Evolutionary conservation across 2,888 invertebrate species (phyloP), one percentile per base, ranked within the genome.

Genomic region (Embidobia sp.): DNA sequence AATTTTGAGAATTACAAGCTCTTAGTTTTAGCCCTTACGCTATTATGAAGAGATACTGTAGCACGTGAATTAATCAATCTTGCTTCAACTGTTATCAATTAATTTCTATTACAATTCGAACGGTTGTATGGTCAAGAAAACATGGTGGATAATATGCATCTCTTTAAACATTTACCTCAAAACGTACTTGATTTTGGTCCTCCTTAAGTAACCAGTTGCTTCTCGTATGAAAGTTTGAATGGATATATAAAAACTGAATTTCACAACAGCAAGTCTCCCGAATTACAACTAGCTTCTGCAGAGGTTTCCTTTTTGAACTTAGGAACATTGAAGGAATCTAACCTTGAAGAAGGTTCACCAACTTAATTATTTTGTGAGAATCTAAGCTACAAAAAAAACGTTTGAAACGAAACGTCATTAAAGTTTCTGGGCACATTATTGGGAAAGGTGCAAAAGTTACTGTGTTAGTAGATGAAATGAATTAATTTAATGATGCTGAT

Each of bases 61-160:
- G n/a, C n/a, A n/a, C n/a, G n/a, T n/a, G n/a, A n/a, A n/a, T n/a
- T n/a, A n/a, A n/a, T n/a, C n/a, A n/a, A n/a, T n/a, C n/a, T n/a
- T n/a, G n/a, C n/a, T n/a, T n/a, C n/a, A n/a, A n/a, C n/a, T n/a
- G n/a, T n/a, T n/a, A n/a, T n/a, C n/a, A n/a, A n/a, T n/a, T n/a
- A n/a, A n/a, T n/a, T n/a, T n/a, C n/a, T n/a, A n/a, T n/a, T n/a
- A n/a, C n/a, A n/a, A n/a, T n/a, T n/a, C n/a, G n/a, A n/a, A n/a
- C n/a, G n/a, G n/a, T n/a, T n/a, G n/a, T n/a, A n/a, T n/a, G n/a
- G n/a, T n/a, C n/a, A 29, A 29, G 8, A 29, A n/a, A 29, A 80
- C 19, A 78, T 81, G 77, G 72, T 74, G 1, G 40, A 33, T 7
- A 81, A 80, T 49, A 7, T 80, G 2, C 81, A 81, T 64, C 31